Percentiles rank a stretch among this genome's conserved stretches.
Evolutionary conservation across 2,113 vertebrate species (phyloP).

Genomic region (Climacteris rufus): DNA sequence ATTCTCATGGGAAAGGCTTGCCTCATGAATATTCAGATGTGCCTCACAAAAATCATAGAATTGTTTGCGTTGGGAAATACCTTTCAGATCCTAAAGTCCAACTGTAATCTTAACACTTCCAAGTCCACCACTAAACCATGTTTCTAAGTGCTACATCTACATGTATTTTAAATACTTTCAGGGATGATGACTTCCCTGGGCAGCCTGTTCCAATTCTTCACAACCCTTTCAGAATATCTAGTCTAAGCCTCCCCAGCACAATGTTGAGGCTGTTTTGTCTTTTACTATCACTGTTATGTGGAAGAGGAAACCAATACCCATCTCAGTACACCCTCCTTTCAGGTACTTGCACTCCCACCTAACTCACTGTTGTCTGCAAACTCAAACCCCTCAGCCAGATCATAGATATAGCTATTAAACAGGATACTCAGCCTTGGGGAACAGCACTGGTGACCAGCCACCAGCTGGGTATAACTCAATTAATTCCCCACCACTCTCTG

Average conservation of each 20-base stretch:
- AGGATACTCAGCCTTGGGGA: not conserved
- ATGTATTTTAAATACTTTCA: not conserved
- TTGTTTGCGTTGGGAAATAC: not conserved
- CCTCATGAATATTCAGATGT: not conserved
- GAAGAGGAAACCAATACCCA: not conserved
- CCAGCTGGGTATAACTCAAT: not conserved
- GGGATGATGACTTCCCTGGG: not conserved
- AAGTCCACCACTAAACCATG: not conserved
- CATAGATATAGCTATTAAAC: not conserved
- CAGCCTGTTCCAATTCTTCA: not conserved
- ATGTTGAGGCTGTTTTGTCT: not conserved
- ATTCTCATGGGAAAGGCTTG: not conserved
- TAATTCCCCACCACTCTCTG: too few relatives aligned
- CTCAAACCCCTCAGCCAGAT: not conserved
- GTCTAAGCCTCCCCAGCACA: not conserved
- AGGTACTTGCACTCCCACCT: not conserved
- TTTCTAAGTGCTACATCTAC: not conserved
- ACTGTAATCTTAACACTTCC: not conserved
- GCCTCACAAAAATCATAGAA: not conserved
- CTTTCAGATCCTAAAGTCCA: not conserved
- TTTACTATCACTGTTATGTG: rapidly evolving
- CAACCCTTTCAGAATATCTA: not conserved
- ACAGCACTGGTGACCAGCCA: not conserved
- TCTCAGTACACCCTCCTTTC: not conserved
- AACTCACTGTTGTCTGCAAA: not conserved